Base-by-base conservation (phyloP, 2,113 vertebrate species). In the Scartelaos histophorus region DNA sequence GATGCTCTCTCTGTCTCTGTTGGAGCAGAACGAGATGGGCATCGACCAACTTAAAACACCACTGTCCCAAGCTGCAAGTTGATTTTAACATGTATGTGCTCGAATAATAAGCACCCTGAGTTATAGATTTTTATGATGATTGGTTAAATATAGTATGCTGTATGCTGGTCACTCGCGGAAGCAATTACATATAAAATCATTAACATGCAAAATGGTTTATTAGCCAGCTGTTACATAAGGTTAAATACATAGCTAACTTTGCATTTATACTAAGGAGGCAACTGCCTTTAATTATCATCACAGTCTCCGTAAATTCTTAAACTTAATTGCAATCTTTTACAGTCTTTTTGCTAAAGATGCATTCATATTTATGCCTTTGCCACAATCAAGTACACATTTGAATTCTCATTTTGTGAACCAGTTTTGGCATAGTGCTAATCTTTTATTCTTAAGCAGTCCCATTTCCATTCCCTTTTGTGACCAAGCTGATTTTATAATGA, bases 1-100 rank as follows among this genome's bases (percentile, higher is more conserved):
- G 74, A 85, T 82, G 82, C 77, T 79, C 68, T 80, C 77, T 76
- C 71, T 61, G 25, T 62, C 79, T 86, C 88, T 89, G 86, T 89
- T 89, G 86, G 87, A 90, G 87, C 79, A 76, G 77, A 88, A 85
- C 70, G 19, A 81, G 67, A 69, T 70, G 74, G 68, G 62, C 77
- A 88, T 73, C 65, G 29, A 70, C 67, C 82, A 70, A 72, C 75
- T 76, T 51, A 58, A 79, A 84, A 61, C 72, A 47, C 34, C 13
- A 70, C 70, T 29, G n/a, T 69, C 58, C 62, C 25, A 46, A 16
- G 60, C 25, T 61, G 25, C 15, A 61, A 34, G 25, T 29, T 34
- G 5, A n/a, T 58, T 58, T 24, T 15, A 57, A 58, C 56, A 58
- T 13, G 12, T 58, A 58, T 58, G 21, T 46, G 49, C 58, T 85